Percentiles rank a stretch among this genome's conserved stretches.
phyloP scores from a whole-genome alignment of 2,797 vertebrate genomes.

The Rhabdophis nuchalis region DNA sequence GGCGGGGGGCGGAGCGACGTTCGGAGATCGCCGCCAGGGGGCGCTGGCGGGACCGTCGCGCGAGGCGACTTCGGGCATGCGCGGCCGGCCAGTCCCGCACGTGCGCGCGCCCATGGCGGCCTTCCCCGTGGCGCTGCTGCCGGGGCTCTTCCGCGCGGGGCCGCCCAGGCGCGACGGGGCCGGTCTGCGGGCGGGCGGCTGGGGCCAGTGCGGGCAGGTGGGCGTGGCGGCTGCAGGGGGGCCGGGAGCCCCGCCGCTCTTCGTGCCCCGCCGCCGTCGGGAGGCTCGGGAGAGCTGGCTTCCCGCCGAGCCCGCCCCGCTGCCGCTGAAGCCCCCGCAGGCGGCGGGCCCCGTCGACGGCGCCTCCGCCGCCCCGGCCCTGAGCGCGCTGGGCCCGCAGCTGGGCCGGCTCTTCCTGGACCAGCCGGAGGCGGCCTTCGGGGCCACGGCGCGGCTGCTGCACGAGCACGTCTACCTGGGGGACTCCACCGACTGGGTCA shows the following conservation, averaged over 20 bases:
- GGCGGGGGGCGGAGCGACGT: too few relatives aligned
- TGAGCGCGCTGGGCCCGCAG: constrained; percentile 20
- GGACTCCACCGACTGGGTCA: constrained; percentile 49
- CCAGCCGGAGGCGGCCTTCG: constrained; percentile 69
- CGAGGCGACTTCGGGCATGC: background rate
- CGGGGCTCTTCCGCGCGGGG: background rate
- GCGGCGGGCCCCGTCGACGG: too few relatives aligned
- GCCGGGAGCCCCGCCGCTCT: background rate
- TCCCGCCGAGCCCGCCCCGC: background rate
- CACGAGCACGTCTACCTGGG: constrained; percentile 70
- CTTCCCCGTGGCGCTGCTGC: background rate
- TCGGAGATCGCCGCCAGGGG: background rate
- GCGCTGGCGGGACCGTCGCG: fast-evolving
- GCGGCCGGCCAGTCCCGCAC: too few relatives aligned
- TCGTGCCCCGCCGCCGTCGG: background rate
- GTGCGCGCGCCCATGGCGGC: background rate
- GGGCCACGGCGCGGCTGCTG: constrained; percentile 67
- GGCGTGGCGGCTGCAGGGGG: background rate
- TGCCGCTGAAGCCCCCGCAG: constrained; percentile 27
- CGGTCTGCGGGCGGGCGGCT: background rate
- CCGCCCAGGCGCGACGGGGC: background rate
- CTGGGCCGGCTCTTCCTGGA: constrained; percentile 69
- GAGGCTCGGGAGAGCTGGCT: constrained; percentile 16
- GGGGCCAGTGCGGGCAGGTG: constrained; percentile 7
- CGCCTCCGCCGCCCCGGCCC: too few relatives aligned